phyloP scores from a whole-genome alignment of 2,797 vertebrate species.

The Hydrophis major region DNA sequence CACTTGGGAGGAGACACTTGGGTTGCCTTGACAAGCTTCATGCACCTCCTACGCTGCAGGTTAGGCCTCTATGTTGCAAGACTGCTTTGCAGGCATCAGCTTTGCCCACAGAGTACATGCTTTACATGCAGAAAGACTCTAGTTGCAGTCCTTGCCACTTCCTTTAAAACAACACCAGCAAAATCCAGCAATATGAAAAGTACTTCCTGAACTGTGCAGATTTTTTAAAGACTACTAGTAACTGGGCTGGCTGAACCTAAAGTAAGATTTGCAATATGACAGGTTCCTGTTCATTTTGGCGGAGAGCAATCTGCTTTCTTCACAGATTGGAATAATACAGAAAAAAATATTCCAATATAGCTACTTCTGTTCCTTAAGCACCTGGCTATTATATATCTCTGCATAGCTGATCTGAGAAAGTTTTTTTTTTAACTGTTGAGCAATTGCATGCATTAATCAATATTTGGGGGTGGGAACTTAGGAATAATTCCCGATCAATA shows the following conservation, averaged over 20 bases:
- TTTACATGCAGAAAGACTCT: neutral
- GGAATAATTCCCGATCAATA: neutral
- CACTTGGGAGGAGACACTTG: neutral
- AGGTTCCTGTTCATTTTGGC: neutral
- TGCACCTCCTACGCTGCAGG: neutral
- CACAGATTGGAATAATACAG: neutral
- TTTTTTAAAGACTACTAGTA: neutral
- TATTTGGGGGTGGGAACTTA: no score
- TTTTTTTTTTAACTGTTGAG: neutral
- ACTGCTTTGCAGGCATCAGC: neutral
- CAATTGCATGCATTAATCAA: neutral
- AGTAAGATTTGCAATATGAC: neutral
- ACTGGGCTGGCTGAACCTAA: neutral
- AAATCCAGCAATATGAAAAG: neutral
- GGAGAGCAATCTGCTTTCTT: neutral
- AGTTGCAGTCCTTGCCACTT: neutral
- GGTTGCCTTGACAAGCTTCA: neutral
- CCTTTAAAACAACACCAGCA: neutral
- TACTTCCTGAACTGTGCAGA: neutral
- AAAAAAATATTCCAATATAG: no score
- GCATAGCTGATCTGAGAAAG: neutral
- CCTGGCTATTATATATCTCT: neutral
- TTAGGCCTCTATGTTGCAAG: neutral
- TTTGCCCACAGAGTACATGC: neutral
- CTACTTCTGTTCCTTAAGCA: neutral